A percentile compares a stretch with the other conserved stretches of the same genome.
Evolutionary conservation across 2,797 vertebrate genomes (phyloP).

Genomic region (Serranus cabrilla): DNA sequence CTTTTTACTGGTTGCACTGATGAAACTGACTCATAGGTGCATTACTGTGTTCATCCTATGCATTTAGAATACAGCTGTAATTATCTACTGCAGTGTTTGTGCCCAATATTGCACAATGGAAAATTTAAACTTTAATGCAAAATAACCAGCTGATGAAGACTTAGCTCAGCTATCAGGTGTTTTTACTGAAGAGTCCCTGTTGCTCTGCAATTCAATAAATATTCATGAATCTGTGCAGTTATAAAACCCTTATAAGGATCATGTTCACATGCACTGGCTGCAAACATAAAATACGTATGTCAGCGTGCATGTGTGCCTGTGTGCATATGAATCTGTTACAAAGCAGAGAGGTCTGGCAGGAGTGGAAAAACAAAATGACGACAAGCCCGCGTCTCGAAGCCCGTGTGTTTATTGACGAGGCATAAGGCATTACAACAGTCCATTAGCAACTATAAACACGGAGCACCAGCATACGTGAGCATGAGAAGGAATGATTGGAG

Average conservation of each 20-base stretch:
- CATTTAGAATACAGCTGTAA: conserved; percentile 7
- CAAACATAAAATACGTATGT: conserved; percentile 13
- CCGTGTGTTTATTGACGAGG: conserved; percentile 76
- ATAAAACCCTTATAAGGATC: not conserved
- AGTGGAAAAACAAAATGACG: conserved; percentile 62
- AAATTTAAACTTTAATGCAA: conserved; percentile 3
- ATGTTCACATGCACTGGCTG: not conserved
- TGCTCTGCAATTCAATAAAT: not conserved
- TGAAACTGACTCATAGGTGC: conserved; percentile 10
- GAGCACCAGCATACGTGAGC: conserved; percentile 33
- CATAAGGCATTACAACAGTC: conserved; percentile 65
- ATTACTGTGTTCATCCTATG: not conserved
- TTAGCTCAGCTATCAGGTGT: not conserved
- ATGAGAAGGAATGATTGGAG: conserved; percentile 33
- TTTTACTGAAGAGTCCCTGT: not conserved
- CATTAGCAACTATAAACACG: conserved; percentile 76
- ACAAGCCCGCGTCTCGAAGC: conserved; percentile 43
- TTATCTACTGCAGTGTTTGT: not conserved
- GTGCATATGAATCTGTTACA: conserved; percentile 33
- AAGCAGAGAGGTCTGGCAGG: conserved; percentile 42
- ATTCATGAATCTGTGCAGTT: conserved; percentile 10
- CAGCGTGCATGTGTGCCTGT: not conserved
- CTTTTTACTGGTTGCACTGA: not conserved
- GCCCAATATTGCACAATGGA: not conserved
- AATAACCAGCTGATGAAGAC: conserved; percentile 6